A percentile compares a stretch with the other conserved stretches of the same genome.
Evolutionary conservation across 2,888 invertebrate genomes (phyloP).

Genomic region (Nephrotoma guestfalica): DNA sequence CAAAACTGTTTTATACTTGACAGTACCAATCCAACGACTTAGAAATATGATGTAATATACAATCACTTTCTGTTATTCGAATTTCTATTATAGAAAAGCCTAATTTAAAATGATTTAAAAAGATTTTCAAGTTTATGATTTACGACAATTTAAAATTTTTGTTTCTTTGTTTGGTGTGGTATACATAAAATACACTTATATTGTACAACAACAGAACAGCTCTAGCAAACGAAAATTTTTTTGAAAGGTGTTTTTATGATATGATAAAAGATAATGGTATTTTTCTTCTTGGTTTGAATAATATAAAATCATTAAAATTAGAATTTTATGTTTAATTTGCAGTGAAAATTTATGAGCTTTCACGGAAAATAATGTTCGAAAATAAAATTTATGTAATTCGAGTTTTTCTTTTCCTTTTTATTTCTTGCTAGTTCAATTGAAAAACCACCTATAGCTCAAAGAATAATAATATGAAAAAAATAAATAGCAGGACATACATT

Average conservation of each 20-base stretch:
- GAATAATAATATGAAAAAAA: not conserved
- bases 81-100: not conserved
- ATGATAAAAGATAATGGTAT: not conserved
- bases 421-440: not conserved
- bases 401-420: not conserved
- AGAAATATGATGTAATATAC: not conserved
- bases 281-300: not conserved
- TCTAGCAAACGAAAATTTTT: not conserved
- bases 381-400: not conserved
- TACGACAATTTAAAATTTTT: not conserved
- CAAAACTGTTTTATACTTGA: not conserved
- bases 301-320: not conserved
- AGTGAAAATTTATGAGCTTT: not conserved
- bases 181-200: not conserved
- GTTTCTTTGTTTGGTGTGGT: not conserved
- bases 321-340: not conserved
- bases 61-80: not conserved
- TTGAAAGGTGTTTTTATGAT: not conserved
- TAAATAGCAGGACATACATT: not conserved
- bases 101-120: not conserved
- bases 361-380: not conserved
- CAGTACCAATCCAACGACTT: not conserved
- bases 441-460: not conserved
- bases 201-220: not conserved
- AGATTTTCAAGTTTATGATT: not conserved